A percentile compares a stretch with the other conserved stretches of the same genome.
Conservation (phyloP, 2,888 invertebrate genomes). For the Falcaria lacertinaria region DNA sequence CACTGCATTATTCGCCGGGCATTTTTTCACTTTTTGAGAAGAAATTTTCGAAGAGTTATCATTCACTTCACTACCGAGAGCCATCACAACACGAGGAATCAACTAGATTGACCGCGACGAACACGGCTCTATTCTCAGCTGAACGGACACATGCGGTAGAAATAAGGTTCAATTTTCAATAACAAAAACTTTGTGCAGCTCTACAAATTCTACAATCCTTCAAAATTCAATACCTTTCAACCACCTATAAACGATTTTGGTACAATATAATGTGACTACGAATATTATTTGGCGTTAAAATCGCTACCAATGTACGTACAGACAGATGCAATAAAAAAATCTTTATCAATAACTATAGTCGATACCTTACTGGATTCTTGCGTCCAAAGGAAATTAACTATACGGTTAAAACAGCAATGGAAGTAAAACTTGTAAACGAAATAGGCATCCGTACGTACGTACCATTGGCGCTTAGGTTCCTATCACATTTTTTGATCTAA, state of each 20-base stretch:
- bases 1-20: constrained; percentile 59
- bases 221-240: too few relatives aligned
- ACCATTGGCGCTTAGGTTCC: too few relatives aligned
- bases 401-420: background rate
- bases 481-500: background rate
- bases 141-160: constrained; percentile 76
- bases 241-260: too few relatives aligned
- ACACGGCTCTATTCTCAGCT: constrained; percentile 74
- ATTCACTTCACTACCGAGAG: constrained; percentile 80
- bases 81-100: constrained; percentile 80
- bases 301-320: background rate
- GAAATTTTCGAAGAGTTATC: constrained; percentile 71
- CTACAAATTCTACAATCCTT: constrained; percentile 26
- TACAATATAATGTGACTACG: too few relatives aligned
- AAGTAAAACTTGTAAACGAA: too few relatives aligned
- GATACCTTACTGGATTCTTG: background rate
- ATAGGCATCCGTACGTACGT: too few relatives aligned
- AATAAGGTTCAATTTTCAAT: constrained; percentile 72
- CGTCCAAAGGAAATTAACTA: background rate
- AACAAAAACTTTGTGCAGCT: constrained; percentile 30
- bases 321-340: background rate
- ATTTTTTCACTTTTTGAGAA: constrained; percentile 76
- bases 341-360: background rate
- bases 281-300: too few relatives aligned
- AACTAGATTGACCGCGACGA: constrained; percentile 74